Conservation (phyloP, 2,797 vertebrate species). For the Columba guinea region DNA sequence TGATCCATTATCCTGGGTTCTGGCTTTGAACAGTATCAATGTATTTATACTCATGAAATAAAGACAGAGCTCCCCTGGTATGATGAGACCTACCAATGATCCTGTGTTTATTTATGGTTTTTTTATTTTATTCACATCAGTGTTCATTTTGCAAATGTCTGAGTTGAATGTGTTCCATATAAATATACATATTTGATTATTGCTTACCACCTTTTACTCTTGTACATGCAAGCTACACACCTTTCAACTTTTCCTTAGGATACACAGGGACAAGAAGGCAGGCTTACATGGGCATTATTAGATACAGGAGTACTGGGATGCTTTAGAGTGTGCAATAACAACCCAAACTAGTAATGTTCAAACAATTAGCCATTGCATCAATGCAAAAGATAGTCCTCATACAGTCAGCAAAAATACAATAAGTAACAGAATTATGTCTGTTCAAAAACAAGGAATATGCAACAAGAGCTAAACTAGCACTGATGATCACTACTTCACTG, state of each 20-base stretch:
- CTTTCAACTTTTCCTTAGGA: neutral
- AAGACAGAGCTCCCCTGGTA: neutral
- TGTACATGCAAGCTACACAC: accelerated
- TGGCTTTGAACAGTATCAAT: neutral
- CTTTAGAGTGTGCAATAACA: neutral
- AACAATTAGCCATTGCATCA: neutral
- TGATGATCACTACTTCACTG: neutral
- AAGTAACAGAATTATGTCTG: neutral
- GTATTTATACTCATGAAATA: neutral
- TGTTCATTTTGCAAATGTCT: neutral
- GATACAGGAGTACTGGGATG: neutral
- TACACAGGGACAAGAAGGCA: neutral
- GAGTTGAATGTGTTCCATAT: neutral
- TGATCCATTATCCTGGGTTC: neutral
- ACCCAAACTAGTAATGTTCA: neutral
- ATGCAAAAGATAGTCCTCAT: neutral
- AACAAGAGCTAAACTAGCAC: neutral
- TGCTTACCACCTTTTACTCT: neutral
- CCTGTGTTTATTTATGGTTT: neutral
- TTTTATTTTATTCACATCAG: neutral
- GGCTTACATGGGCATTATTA: neutral
- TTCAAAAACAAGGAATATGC: neutral
- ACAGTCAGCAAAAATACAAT: neutral
- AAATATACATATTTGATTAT: neutral
- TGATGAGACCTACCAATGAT: neutral